Base-by-base conservation (phyloP, 2,888 invertebrate genomes). In the Altica lythri region DNA sequence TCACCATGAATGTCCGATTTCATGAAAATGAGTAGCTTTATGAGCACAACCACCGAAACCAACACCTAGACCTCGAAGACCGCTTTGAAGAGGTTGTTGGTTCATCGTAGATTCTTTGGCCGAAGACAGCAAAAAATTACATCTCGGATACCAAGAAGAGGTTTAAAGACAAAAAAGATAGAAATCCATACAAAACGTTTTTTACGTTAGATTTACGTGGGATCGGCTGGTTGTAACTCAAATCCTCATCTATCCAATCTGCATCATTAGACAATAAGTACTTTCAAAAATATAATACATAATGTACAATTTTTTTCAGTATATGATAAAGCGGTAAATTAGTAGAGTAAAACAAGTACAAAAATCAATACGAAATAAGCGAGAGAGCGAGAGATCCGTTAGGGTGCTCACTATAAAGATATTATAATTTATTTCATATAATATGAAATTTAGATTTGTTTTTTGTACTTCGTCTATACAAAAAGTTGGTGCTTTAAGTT, bases 1-100 rank as follows among this genome's bases (percentile, higher is more conserved):
- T 40, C 40, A 49, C n/a, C n/a, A n/a, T n/a, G n/a, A 72, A 98
- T 98, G 85, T 98, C 97, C 80, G 96, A 96, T 96, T 98, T 97
- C 97, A 98, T 97, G 82, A 98, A 98, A 86, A 98, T 98, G 78
- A 98, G 90, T 77, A 98, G 88, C 81, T 98, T 97, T 81, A 97
- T 94, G 74, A 98, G 87, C 76, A 98, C 97, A 80, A 98, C 92
- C 76, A 96, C 90, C 68, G 95, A 95, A 78, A 98, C 94, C 86
- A 97, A 87, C 87, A 97, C 89, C 86, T 97, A 98, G 78, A 93
- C 86, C 71, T 95, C 97, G 80, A 97, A 96, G 72, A 95, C 89
- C 76, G 92, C 80, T 82, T 91, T 91, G 84, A 91, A 92, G 72
- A 92, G 85, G 79, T 85, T 86, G 79, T 88, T 86, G 63, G 91